These are phyloP conservation scores for Nephotettix cincticeps DNA, from an alignment of 1,140 invertebrate species.

Conservation along the genomic window DNA sequence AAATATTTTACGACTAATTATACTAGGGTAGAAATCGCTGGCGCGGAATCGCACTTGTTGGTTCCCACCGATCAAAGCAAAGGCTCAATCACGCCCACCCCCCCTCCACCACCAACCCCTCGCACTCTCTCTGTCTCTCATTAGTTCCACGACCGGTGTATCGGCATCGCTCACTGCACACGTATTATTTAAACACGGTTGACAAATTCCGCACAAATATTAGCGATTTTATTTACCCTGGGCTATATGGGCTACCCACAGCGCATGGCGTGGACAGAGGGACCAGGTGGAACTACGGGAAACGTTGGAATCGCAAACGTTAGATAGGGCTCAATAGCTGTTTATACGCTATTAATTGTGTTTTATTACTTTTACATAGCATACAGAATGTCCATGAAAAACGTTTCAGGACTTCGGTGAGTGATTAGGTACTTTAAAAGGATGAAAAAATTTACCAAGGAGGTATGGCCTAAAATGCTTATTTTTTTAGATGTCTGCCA, in stretches of 20 bases:
- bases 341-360: no score
- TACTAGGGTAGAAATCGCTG: slow-evolving; percentile 4
- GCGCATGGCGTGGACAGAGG: no score
- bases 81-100: slow-evolving; percentile 3
- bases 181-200: background rate
- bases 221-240: background rate
- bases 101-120: background rate
- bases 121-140: slow-evolving; percentile 20
- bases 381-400: no score
- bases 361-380: no score
- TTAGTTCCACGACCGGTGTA: background rate
- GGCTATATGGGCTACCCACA: background rate
- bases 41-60: slow-evolving; percentile 5
- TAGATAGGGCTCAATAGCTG: no score
- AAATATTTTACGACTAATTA: slow-evolving; percentile 29
- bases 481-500: no score
- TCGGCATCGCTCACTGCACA: background rate
- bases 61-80: slow-evolving; percentile 24
- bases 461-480: no score
- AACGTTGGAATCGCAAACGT: no score
- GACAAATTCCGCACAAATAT: background rate
- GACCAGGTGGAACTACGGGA: no score
- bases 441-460: no score
- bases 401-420: no score
- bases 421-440: no score